Evolutionary conservation across 1,140 invertebrate genomes (phyloP).

Genomic region (Philopotamus ludificatus): DNA sequence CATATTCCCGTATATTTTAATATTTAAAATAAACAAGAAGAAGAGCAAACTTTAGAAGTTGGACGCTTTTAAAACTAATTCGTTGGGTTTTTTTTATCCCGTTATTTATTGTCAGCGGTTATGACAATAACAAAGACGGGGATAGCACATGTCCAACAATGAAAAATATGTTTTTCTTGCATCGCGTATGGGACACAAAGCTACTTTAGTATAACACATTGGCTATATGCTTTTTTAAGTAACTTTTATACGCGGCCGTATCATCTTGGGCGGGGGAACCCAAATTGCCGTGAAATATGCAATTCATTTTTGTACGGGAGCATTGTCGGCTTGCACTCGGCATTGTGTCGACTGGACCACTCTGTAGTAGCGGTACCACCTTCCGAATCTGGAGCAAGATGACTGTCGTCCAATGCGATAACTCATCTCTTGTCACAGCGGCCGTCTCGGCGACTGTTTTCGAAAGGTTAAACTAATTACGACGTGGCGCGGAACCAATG

Average conservation of each 20-base stretch:
- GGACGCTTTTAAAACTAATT: conserved; percentile 42
- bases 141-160: conserved; percentile 38
- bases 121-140: conserved; percentile 36
- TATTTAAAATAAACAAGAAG: conserved; percentile 41
- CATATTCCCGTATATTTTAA: conserved; percentile 35
- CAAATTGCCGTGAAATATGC: not conserved
- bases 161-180: conserved; percentile 35
- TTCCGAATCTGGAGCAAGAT: too few relatives aligned
- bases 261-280: conserved; percentile 23
- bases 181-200: conserved; percentile 7
- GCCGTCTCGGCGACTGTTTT: too few relatives aligned
- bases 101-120: conserved; percentile 41
- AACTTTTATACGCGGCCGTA: conserved; percentile 32
- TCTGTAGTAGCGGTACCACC: too few relatives aligned
- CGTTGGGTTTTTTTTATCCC: conserved; percentile 41
- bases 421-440: too few relatives aligned
- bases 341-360: too few relatives aligned
- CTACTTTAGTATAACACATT: conserved; percentile 32
- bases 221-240: conserved; percentile 39
- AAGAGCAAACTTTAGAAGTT: conserved; percentile 16
- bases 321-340: conserved; percentile 3
- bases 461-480: too few relatives aligned
- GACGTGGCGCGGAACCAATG: too few relatives aligned
- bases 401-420: too few relatives aligned
- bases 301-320: not conserved